Percentiles rank a stretch among this genome's conserved stretches.
Evolutionary conservation across 2,888 invertebrate genomes (phyloP).

Genomic region (Tridacna crocea): DNA sequence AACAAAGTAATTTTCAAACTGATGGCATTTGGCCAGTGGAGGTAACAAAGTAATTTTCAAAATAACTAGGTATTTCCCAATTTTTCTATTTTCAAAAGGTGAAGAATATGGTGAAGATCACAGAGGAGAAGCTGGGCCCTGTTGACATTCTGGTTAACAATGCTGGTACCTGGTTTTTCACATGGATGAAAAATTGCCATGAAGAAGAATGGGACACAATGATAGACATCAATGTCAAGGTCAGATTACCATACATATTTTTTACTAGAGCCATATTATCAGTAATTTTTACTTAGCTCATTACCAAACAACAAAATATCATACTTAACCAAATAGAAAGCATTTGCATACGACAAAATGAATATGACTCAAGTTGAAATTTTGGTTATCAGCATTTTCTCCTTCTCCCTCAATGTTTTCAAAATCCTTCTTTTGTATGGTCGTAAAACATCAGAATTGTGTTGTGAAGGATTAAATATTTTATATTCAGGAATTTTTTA

Average conservation of each 20-base stretch:
- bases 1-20: too few species aligned
- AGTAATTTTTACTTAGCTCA: too few species aligned
- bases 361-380: too few species aligned
- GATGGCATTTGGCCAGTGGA: too few species aligned
- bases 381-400: not conserved
- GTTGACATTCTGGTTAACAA: slow-evolving; percentile 84
- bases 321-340: too few species aligned
- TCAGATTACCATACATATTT: slow-evolving; percentile 35
- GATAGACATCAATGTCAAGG: slow-evolving; percentile 84
- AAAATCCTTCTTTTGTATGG: not conserved
- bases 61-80: too few species aligned
- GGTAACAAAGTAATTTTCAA: too few species aligned
- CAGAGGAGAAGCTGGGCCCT: slow-evolving; percentile 79
- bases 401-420: not conserved
- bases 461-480: too few species aligned
- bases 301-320: too few species aligned
- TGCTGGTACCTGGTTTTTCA: slow-evolving; percentile 84
- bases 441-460: not conserved
- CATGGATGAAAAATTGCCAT: slow-evolving; percentile 82
- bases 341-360: too few species aligned
- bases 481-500: too few species aligned
- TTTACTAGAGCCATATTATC: not conserved
- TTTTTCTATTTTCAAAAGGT: slow-evolving; percentile 64
- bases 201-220: slow-evolving; percentile 83
- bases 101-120: slow-evolving; percentile 76